phyloP scores from a whole-genome alignment of 2,797 vertebrate genomes.

The Pseudopleuronectes americanus region DNA sequence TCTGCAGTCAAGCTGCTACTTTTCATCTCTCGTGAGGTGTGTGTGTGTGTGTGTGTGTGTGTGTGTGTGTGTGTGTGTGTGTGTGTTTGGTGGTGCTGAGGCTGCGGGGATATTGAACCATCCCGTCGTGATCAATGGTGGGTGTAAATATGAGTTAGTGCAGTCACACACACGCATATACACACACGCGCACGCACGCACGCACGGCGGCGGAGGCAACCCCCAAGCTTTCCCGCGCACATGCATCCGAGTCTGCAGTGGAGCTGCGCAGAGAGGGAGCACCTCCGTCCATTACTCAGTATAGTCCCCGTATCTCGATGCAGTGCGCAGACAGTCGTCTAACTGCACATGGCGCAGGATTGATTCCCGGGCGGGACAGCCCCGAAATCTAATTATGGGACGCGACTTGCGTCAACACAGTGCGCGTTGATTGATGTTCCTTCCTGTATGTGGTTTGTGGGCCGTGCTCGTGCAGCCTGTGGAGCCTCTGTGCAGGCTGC shows the following conservation, averaged over 20 bases:
- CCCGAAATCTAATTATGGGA: conserved; percentile 78
- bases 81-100: not conserved
- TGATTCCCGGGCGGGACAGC: conserved; percentile 69
- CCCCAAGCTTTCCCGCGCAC: conserved; percentile 43
- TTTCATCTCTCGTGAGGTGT: not conserved
- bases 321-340: conserved; percentile 12
- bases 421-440: conserved; percentile 73
- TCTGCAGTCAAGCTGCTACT: not conserved
- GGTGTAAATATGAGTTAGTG: conserved; percentile 25
- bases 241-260: conserved; percentile 50
- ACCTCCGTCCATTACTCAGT: conserved; percentile 33
- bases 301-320: conserved; percentile 26
- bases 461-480: conserved; percentile 20
- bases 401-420: conserved; percentile 66
- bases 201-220: conserved; percentile 34
- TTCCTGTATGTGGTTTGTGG: conserved; percentile 46
- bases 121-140: conserved; percentile 24
- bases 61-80: not conserved
- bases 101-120: conserved; percentile 6
- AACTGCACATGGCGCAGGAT: conserved; percentile 20
- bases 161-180: not conserved
- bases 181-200: not conserved
- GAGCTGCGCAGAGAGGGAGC: conserved; percentile 18
- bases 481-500: conserved; percentile 41
- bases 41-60: not conserved